phyloP scores from a whole-genome alignment of 2,113 vertebrate species.

The Raphicerus campestris region DNA sequence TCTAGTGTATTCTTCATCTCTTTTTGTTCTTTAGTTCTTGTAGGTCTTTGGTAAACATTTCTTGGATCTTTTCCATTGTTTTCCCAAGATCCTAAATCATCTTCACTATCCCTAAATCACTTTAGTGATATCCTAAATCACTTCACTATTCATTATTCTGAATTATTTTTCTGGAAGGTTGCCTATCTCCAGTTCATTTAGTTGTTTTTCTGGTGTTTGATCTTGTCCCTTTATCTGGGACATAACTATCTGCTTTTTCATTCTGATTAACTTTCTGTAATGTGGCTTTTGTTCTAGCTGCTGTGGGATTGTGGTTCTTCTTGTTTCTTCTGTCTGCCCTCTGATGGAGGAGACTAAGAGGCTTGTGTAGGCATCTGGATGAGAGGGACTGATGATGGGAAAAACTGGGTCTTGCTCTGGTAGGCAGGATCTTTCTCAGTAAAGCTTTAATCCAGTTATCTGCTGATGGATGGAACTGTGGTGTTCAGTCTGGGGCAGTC shows the following conservation, averaged over 20 bases:
- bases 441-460: background rate
- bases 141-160: background rate
- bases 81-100: background rate
- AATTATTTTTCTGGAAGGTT: background rate
- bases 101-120: background rate
- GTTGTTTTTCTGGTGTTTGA: background rate
- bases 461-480: background rate
- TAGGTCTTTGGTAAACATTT: background rate
- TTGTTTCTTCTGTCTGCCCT: background rate
- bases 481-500: background rate
- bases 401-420: background rate
- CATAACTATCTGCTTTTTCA: background rate
- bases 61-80: background rate
- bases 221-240: background rate
- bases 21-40: background rate
- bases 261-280: background rate
- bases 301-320: background rate
- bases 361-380: background rate
- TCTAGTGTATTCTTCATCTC: background rate
- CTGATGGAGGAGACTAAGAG: background rate
- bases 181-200: background rate
- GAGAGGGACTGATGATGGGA: background rate
- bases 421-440: background rate
- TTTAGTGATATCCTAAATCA: no score
- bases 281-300: background rate